A percentile compares a stretch with the other conserved stretches of the same genome.
These are phyloP conservation scores for Columba livia DNA, from an alignment of 2,113 vertebrate genomes.

Conservation along the genomic window DNA sequence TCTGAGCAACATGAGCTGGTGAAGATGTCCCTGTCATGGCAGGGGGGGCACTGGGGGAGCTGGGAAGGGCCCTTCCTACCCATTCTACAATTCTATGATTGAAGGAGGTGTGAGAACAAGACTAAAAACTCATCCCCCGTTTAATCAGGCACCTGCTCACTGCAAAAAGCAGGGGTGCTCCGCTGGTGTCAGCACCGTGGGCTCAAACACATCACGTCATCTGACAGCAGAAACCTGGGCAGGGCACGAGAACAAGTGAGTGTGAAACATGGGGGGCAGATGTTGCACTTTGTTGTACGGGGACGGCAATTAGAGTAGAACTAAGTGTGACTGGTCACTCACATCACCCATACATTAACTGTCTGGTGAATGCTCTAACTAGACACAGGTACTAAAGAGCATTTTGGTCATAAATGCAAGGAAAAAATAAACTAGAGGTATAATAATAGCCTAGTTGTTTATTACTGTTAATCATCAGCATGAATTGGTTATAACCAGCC, in stretches of 20 bases:
- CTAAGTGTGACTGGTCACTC: background rate
- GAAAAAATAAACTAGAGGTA: background rate
- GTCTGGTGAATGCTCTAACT: background rate
- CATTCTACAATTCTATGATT: no score
- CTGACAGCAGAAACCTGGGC: background rate
- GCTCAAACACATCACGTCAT: accelerated
- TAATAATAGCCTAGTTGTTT: background rate
- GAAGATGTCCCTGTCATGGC: no score
- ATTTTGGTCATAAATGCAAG: background rate
- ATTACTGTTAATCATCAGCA: background rate
- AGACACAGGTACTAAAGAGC: background rate
- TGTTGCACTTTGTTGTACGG: accelerated
- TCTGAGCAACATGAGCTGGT: no score
- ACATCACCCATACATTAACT: background rate
- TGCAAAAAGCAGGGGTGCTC: background rate
- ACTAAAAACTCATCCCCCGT: background rate
- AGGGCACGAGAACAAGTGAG: background rate
- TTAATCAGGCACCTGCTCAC: background rate
- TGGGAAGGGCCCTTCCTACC: no score
- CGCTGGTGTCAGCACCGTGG: accelerated
- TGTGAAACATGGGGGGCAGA: background rate
- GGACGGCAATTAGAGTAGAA: background rate
- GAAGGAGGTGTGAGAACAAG: no score
- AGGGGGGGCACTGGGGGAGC: no score
- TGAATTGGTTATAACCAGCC: background rate